Base-by-base conservation (phyloP, 2,888 invertebrate genomes). In the Leptinotarsa peninsularis region DNA sequence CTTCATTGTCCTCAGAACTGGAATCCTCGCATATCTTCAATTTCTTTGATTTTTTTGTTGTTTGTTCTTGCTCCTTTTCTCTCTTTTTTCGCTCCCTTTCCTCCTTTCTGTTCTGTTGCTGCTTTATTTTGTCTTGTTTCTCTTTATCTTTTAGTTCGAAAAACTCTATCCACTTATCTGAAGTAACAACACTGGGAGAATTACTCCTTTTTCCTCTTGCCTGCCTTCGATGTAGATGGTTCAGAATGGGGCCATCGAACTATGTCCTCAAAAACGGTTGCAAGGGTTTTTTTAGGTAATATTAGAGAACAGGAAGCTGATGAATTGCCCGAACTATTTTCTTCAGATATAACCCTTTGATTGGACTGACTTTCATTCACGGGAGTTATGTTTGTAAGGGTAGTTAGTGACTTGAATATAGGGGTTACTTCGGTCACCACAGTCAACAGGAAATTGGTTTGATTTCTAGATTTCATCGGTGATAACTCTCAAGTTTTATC, bases 301-400 rank as follows among this genome's bases (percentile, higher is more conserved):
- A 50, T 50, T 50, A 50, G 17, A 50, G 1, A 50, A 17, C 17
- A 50, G 50, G 15, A 50, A 17, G 50, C 50, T 52, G 17, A 52
- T 52, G 52, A 52, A 52, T 52, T 52, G 52, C 17, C 52, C 17
- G 50, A 52, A 52, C 4, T 52, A 52, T 52, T 52, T 52, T 52
- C 15, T 52, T 15, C 52, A 52, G 52, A 52, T 52, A 52, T 52
- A 15, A 52, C 17, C 52, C 52, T 52, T 52, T 52, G 15, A 52
- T 52, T 52, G 52, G 52, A n/a, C 52, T 52, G 52, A 52, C 52
- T 52, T 52, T 52, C n/a, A 52, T 52, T 52, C 17, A 52, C 17
- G 50, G 5, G 4, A 52, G 52, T 17, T 52, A 52, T 52, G 17
- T 52, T 17, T 52, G 15, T n/a, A 43, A 43, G 43, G 43, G 52